Evolutionary conservation across 2,797 vertebrate genomes (phyloP), one percentile per base, ranked within the genome.

Genomic region (Rhabdomys pumilio): DNA sequence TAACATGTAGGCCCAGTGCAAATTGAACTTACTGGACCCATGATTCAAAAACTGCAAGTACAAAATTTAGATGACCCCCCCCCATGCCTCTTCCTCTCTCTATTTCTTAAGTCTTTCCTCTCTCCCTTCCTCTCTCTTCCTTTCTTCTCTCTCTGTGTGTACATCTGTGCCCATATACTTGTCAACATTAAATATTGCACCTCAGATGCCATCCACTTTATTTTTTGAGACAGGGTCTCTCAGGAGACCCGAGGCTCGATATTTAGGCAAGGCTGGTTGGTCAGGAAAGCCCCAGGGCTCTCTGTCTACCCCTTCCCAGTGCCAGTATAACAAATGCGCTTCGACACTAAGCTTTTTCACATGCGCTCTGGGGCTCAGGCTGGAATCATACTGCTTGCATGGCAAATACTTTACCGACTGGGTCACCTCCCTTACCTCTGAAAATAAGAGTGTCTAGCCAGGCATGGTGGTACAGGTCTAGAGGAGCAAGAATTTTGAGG

Each of bases 41-140:
- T 59, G 65, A 13, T 69, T 93, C 24, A 89, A 92, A 95, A 95
- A 69, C 20, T 8, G n/a, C 17, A 85, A 84, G 61, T 34, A 47
- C 61, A 84, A 65, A 85, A 67, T 47, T 47, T 34, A 65, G 29
- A 65, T 22, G 59, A 11, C 24, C 38, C 26, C 3, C 29, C 24
- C 3, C 14, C 61, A 10, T 50, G 47, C 9, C 38, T 29, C 38
- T 63, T 55, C 47, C 9, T 53, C 15, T 34, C 14, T 53, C 47
- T 53, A 0, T 73, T 17, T 53, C 29, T 80, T 53, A 44, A 34
- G 15, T 38, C 61, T 14, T 34, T 29, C 47, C 55, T 19, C 47
- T 31, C 3, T 20, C 17, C 17, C 8, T 55, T n/a, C 50, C 19
- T 22, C 22, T 41, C 57, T 41, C 12, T 41, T 15, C 22, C n/a